Conservation (phyloP, 92 coral and sea anemone species). For the Phenganax marumi region DNA sequence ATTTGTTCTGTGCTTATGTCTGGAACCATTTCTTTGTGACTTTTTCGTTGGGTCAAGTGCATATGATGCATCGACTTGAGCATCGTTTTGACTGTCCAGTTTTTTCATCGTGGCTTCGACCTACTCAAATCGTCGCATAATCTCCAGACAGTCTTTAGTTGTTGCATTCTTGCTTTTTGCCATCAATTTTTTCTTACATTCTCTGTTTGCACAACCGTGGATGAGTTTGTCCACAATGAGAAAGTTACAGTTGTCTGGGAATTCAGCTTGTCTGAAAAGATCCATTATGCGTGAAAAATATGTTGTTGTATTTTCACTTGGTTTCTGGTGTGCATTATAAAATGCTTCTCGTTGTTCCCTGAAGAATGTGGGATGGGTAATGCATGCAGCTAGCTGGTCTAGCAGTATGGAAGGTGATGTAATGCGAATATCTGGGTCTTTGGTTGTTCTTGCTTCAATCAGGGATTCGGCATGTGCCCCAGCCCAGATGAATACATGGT, state of each 20-base stretch:
- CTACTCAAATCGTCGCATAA: constrained; percentile 60
- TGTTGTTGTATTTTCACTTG: constrained; percentile 56
- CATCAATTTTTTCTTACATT: constrained; percentile 51
- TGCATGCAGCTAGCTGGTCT: constrained; percentile 61
- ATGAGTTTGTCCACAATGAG: constrained; percentile 64
- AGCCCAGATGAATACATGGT: constrained; percentile 66
- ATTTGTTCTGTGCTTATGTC: constrained; percentile 20
- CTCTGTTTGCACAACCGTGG: constrained; percentile 59
- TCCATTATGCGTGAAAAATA: constrained; percentile 63
- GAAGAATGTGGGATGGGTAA: constrained; percentile 63
- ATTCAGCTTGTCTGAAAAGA: constrained; percentile 57
- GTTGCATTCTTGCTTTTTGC: constrained; percentile 52
- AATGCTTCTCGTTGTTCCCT: constrained; percentile 68
- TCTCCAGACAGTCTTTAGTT: constrained; percentile 50
- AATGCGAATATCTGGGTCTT: constrained; percentile 48
- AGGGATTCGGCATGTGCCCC: constrained; percentile 75
- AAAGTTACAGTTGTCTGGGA: constrained; percentile 59
- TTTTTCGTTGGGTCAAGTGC: constrained; percentile 58
- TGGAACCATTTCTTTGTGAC: constrained; percentile 59
- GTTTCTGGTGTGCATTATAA: constrained; percentile 53
- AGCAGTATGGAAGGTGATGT: constrained; percentile 48
- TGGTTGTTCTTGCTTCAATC: constrained; percentile 57
- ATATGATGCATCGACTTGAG: constrained; percentile 52
- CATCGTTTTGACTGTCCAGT: constrained; percentile 41
- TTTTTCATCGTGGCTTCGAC: constrained; percentile 60